These are phyloP conservation scores for Acridotheres tristis DNA, from an alignment of 2,797 vertebrate genomes.

Conservation along the genomic window DNA sequence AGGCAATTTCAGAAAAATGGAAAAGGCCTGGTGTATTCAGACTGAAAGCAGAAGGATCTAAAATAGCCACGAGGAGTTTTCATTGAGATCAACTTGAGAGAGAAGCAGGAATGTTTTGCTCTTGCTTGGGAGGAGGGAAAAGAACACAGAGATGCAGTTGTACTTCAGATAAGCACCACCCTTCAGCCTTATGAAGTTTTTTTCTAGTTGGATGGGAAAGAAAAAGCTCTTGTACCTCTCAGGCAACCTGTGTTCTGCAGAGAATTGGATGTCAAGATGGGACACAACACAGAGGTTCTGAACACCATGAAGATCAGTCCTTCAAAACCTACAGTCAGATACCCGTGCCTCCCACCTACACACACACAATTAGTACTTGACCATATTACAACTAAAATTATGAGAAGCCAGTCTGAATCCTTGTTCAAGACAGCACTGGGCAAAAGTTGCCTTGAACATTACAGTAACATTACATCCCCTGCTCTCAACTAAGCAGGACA, in stretches of 20 bases:
- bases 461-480: background rate
- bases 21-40: background rate
- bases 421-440: background rate
- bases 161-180: background rate
- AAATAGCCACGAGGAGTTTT: background rate
- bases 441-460: background rate
- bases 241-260: background rate
- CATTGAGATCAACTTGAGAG: rapidly evolving
- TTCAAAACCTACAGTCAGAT: background rate
- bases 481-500: background rate
- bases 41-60: background rate
- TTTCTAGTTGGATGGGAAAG: background rate
- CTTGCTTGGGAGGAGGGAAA: background rate
- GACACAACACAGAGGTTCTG: background rate
- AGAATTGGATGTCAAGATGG: background rate
- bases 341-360: background rate
- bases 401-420: background rate
- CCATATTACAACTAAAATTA: background rate
- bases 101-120: background rate
- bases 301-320: background rate
- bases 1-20: background rate
- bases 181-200: background rate
- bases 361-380: background rate
- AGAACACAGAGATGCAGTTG: background rate
- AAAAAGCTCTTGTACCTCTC: background rate